Evolutionary conservation across 2,797 vertebrate genomes (phyloP).

Genomic region (Bufotes viridis): DNA sequence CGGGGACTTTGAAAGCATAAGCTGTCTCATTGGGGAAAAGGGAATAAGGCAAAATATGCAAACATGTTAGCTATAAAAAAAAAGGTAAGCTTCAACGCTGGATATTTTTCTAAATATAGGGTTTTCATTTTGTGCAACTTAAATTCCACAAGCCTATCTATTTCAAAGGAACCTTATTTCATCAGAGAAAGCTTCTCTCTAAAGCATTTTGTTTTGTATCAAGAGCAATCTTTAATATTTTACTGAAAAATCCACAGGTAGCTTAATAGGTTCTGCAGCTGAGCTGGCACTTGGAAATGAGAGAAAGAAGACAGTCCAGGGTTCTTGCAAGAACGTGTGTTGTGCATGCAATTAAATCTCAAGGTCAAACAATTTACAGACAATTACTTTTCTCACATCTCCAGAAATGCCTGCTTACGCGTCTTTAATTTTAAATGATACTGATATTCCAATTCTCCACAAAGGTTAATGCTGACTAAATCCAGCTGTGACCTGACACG

Average conservation of each 20-base stretch:
- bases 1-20: conserved; percentile 84
- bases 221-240: conserved; percentile 76
- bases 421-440: conserved; percentile 91
- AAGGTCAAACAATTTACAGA: conserved; percentile 91
- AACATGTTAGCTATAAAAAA: conserved; percentile 77
- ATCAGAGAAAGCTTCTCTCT: conserved; percentile 72
- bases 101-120: conserved; percentile 59
- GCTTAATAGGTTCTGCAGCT: conserved; percentile 76
- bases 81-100: conserved; percentile 57
- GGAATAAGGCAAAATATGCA: conserved; percentile 81
- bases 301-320: conserved; percentile 79
- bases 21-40: conserved; percentile 81
- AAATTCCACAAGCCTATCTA: conserved; percentile 53
- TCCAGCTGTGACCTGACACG: conserved; percentile 89
- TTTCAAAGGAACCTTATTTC: conserved; percentile 57
- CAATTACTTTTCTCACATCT: conserved; percentile 90
- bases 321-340: conserved; percentile 81
- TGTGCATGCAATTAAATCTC: conserved; percentile 89
- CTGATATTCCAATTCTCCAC: conserved; percentile 89
- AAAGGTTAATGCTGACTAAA: conserved; percentile 91
- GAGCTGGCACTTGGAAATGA: conserved; percentile 74
- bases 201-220: conserved; percentile 65
- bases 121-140: conserved; percentile 57
- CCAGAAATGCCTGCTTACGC: conserved; percentile 88
- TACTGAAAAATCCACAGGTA: conserved; percentile 81